Evolutionary conservation across 2,797 vertebrate genomes (phyloP).

Genomic region (Myiotriccus ornatus): DNA sequence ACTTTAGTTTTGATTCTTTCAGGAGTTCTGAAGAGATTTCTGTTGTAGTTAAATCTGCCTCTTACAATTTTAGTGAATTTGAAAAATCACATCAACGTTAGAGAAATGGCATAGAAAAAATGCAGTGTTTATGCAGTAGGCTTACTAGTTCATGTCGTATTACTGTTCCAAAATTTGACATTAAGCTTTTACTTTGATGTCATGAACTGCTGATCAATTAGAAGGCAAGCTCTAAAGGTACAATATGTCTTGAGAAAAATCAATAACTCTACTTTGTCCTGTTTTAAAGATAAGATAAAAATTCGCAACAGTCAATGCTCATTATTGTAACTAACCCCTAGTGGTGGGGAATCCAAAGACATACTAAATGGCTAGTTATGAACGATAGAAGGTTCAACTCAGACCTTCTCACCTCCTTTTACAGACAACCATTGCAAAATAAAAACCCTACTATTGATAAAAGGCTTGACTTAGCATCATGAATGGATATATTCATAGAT

Average conservation of each 20-base stretch:
- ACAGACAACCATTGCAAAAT: background rate
- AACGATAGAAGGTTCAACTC: background rate
- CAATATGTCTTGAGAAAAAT: slow-evolving; percentile 5
- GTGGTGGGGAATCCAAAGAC: background rate
- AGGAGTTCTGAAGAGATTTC: background rate
- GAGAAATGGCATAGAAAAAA: background rate
- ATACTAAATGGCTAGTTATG: background rate
- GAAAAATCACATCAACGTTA: background rate
- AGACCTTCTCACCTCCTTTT: background rate
- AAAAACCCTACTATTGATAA: background rate
- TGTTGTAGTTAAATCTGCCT: background rate
- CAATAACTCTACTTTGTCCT: background rate
- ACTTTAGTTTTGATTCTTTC: background rate
- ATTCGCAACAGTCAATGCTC: background rate
- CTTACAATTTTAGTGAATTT: background rate
- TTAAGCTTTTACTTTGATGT: slow-evolving; percentile 21
- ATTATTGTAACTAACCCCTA: background rate
- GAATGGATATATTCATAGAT: background rate
- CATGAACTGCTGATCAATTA: background rate
- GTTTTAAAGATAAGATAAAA: background rate
- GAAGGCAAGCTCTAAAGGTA: background rate
- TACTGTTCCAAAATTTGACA: background rate
- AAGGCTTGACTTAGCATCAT: background rate
- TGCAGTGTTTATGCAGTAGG: background rate
- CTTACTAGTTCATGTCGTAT: background rate